A percentile compares a stretch with the other conserved stretches of the same genome.
Evolutionary conservation across 2,888 invertebrate species (phyloP).

Genomic region (Ctenicera cuprea): DNA sequence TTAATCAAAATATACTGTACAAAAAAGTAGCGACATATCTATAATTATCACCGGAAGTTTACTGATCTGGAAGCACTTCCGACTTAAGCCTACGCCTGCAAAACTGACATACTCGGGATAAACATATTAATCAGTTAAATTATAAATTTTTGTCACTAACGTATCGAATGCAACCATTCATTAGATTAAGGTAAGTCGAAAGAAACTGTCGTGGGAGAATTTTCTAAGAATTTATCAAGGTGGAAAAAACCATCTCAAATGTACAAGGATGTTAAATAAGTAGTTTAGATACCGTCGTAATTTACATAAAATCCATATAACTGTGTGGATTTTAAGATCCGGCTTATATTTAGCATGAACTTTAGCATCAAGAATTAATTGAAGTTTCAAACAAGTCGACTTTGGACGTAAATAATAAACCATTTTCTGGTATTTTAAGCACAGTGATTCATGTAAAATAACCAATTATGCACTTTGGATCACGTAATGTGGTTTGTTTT

Average conservation of each 20-base stretch:
- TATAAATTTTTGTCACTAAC: too few species aligned
- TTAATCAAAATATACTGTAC: conserved; percentile 30
- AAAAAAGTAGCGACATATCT: conserved; percentile 26
- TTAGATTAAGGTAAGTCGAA: too few species aligned
- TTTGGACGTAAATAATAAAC: background rate
- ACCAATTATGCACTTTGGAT: conserved; percentile 5
- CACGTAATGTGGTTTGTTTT: conserved; percentile 3
- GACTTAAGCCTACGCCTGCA: conserved; percentile 40
- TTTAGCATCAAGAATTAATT: background rate
- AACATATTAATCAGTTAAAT: conserved; percentile 24
- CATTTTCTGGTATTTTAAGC: background rate
- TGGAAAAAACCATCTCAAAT: too few species aligned
- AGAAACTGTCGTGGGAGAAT: too few species aligned
- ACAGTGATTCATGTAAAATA: background rate
- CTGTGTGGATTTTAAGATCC: background rate
- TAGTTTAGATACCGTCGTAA: too few species aligned
- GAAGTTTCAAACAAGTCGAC: background rate
- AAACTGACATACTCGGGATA: conserved; percentile 19
- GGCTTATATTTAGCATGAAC: background rate
- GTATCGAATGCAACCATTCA: too few species aligned
- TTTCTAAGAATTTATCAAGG: too few species aligned
- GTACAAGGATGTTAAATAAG: too few species aligned
- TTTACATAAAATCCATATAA: too few species aligned
- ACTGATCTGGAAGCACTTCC: conserved; percentile 47
- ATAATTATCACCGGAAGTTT: conserved; percentile 49